Base-by-base conservation (phyloP, 1,140 invertebrate species). In the Amphibalanus amphitrite region DNA sequence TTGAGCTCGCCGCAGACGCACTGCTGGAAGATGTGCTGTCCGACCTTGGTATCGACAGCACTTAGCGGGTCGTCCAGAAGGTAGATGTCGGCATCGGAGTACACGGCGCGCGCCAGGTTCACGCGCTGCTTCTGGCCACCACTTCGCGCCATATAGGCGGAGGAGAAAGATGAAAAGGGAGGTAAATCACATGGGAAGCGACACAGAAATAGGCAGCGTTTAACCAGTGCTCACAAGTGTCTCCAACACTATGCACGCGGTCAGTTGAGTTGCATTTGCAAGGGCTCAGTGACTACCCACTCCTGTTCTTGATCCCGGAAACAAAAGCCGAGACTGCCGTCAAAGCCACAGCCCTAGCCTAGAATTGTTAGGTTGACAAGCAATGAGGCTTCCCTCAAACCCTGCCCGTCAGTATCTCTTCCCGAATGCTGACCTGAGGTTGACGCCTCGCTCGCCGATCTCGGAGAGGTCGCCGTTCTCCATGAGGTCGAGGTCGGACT, bases 401-500 rank as follows among this genome's bases (percentile, higher is more conserved):
- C n/a, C n/a, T n/a, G n/a, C n/a, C n/a, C n/a, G n/a, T n/a, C n/a
- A n/a, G n/a, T n/a, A n/a, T n/a, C n/a, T n/a, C n/a, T n/a, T 17
- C 6, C 38, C 6, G 38, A 6, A 6, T 6, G 17, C 38, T 38
- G 28, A 73, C 75, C 75, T 75, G 30, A 83, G 71, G 76, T 80
- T 81, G 17, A 79, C 77, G 77, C 87, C 84, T 76, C 82, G 79
- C 72, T 85, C 85, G 3, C 84, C 86, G 3, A 88, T 84, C 25
- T 88, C 84, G 13, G 88, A 90, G 69, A 83, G 79, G 77, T 90
- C 89, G 0, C 88, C 88, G 69, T 84, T 80, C 0, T 84, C 81
- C 17, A 90, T 76, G 65, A 87, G 81, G 20, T 86, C 83, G 71
- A 93, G 78, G 79, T 93, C 91, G 28, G 84, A 83, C 75, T 86